Evolutionary conservation across 2,888 invertebrate genomes (phyloP).

Genomic region (Thereva unica): DNA sequence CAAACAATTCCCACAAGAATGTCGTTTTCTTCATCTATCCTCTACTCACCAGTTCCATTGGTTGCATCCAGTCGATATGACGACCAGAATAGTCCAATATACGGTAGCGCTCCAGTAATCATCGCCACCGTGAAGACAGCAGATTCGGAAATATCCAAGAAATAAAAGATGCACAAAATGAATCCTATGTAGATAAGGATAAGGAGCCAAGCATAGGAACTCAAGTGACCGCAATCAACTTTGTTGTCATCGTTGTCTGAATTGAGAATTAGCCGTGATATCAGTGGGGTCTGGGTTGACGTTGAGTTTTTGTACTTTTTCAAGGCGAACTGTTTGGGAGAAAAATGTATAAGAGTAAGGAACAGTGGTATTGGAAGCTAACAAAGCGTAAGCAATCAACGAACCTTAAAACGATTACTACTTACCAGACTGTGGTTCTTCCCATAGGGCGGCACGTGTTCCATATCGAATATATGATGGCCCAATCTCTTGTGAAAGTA

Average conservation of each 20-base stretch:
- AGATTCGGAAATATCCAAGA: conserved; percentile 62
- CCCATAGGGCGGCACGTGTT: conserved; percentile 24
- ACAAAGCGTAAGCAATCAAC: not conserved
- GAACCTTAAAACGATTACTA: not conserved
- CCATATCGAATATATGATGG: conserved; percentile 38
- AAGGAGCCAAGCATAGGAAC: conserved; percentile 60
- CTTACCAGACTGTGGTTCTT: conserved; percentile 33
- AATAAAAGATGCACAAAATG: conserved; percentile 59
- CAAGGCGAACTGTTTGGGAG: conserved; percentile 25
- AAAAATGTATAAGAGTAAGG: not conserved
- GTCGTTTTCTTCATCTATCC: not conserved
- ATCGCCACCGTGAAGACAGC: conserved; percentile 64
- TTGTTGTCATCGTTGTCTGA: conserved; percentile 42
- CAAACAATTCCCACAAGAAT: not conserved
- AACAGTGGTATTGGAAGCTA: not conserved
- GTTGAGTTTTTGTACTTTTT: conserved; percentile 44
- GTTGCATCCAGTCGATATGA: conserved; percentile 59
- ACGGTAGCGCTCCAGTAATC: conserved; percentile 61
- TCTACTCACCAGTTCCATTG: conserved; percentile 54
- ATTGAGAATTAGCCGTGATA: conserved; percentile 44
- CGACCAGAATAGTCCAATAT: conserved; percentile 65
- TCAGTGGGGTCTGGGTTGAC: conserved; percentile 44
- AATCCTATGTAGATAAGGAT: conserved; percentile 60
- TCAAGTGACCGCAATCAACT: conserved; percentile 45
- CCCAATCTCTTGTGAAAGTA: conserved; percentile 42